Percentiles rank a stretch among this genome's conserved stretches.
Conservation (phyloP, 2,797 vertebrate species). For the Glyptemys insculpta region DNA sequence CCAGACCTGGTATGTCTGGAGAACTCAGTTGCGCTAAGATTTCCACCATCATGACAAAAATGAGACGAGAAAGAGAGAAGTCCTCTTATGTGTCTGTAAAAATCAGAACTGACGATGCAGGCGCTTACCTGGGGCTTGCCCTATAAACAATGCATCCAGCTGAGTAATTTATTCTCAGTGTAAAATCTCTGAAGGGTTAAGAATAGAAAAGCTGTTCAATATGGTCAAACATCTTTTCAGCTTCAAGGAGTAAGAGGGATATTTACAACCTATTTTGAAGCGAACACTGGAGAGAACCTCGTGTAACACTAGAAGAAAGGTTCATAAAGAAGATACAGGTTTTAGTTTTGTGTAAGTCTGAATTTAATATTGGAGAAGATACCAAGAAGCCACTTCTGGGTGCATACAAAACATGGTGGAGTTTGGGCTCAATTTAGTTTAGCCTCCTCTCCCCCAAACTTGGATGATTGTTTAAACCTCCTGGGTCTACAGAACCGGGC, state of each 20-base stretch:
- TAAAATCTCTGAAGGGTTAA: conserved; percentile 62
- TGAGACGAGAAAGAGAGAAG: conserved; percentile 27
- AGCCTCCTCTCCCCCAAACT: neutral
- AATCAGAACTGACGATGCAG: conserved; percentile 61
- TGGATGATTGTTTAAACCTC: neutral
- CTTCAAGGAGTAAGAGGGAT: conserved; percentile 26
- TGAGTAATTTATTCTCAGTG: conserved; percentile 74
- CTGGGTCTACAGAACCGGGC: neutral
- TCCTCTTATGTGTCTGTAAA: conserved; percentile 73
- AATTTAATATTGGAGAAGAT: neutral
- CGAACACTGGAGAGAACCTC: conserved; percentile 32
- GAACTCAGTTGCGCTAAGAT: neutral
- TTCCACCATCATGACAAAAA: neutral
- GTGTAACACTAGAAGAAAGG: conserved; percentile 64
- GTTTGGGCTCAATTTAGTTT: conserved; percentile 48
- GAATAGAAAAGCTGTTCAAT: conserved; percentile 64
- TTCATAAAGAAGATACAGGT: neutral
- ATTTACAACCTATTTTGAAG: conserved; percentile 64
- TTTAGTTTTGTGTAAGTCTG: neutral
- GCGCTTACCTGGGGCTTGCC: conserved; percentile 45
- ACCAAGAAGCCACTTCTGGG: neutral
- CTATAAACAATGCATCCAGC: conserved; percentile 64
- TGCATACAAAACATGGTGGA: neutral
- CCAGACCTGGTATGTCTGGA: neutral
- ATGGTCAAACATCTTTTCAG: conserved; percentile 42